Base-by-base conservation (phyloP, 2,113 vertebrate genomes). In the Columbina picui region DNA sequence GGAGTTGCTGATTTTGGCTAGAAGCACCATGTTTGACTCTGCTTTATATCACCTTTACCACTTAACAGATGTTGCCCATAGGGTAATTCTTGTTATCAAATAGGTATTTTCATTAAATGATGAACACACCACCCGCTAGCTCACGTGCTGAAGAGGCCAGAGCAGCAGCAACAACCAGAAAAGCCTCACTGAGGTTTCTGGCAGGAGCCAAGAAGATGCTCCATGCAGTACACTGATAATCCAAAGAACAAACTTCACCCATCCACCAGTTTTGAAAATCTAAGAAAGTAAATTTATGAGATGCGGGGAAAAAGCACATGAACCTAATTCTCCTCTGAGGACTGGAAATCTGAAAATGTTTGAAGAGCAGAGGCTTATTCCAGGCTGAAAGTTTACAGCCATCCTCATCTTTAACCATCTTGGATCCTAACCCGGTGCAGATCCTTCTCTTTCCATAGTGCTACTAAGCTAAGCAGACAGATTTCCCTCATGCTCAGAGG, bases 31-130 rank as follows among this genome's bases (percentile, higher is more conserved):
- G 43, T 32, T 91, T 61, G 34, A 12, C 43, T 60, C 26, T 52
- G 26, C 53, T 92, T 76, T 64, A 25, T 52, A 61, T 55, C 74
- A 93, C 43, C 84, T 67, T 74, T 96, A 34, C 60, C 69, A 59
- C 50, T 86, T 61, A 94, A 87, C 69, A 89, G 32, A 69, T 78
- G 69, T 55, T 87, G 78, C 41, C 74, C 30, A 41, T 7, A 38
- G 59, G 32, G 25, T 64, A 61, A 59, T 57, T 89, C 84, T 59
- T 74, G 10, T 77, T 91, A 80, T 61, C 74, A 87, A 70, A 59
- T 13, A 53, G 27, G 25, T 43, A 18, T 84, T 73, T 89, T 90
- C 52, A 39, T 79, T 90, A 90, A 30, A 9, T 13, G n/a, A 56
- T 56, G 50, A 92, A 41, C 59, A 59, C 53, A 38, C 26, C 30